phyloP scores from a whole-genome alignment of 2,113 vertebrate species.

The Chaenocephalus aceratus region DNA sequence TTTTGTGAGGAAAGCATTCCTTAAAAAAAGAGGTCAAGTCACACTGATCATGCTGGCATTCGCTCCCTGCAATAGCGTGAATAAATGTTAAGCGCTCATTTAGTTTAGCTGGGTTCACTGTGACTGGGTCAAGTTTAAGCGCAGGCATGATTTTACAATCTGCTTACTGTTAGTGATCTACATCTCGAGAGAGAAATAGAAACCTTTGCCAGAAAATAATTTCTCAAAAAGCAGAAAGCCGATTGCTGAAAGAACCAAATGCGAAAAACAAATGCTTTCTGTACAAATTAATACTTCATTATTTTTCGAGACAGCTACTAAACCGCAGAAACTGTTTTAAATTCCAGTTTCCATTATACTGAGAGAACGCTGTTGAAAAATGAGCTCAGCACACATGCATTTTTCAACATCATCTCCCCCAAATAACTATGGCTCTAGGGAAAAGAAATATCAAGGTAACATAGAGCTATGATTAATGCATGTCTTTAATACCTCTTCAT shows the following conservation, averaged over 20 bases:
- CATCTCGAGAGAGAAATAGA: slow-evolving; percentile 9
- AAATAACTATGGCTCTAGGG: slow-evolving; percentile 16
- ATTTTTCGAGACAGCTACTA: slow-evolving; percentile 10
- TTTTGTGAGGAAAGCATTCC: background rate
- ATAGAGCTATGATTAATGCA: slow-evolving; percentile 45
- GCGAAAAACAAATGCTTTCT: slow-evolving; percentile 32
- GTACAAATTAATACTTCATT: slow-evolving; percentile 36
- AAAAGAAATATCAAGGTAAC: slow-evolving; percentile 25
- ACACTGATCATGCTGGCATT: background rate
- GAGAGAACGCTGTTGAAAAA: slow-evolving; percentile 34
- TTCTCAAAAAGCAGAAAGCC: slow-evolving; percentile 44
- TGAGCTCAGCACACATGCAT: slow-evolving; percentile 30
- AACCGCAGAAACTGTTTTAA: slow-evolving; percentile 11
- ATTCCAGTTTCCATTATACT: slow-evolving; percentile 1
- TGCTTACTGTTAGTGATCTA: slow-evolving; percentile 38
- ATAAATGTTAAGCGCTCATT: background rate
- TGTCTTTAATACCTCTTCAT: slow-evolving; percentile 24
- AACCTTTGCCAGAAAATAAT: slow-evolving; percentile 48
- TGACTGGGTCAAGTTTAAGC: background rate
- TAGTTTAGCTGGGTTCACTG: background rate
- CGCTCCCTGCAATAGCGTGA: background rate
- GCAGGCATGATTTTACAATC: background rate
- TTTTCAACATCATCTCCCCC: slow-evolving; percentile 8
- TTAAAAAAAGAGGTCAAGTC: background rate
- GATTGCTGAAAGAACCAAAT: slow-evolving; percentile 34